These are phyloP conservation scores for Phoeniculus purpureus DNA, from an alignment of 2,797 vertebrate species.

Conservation along the genomic window DNA sequence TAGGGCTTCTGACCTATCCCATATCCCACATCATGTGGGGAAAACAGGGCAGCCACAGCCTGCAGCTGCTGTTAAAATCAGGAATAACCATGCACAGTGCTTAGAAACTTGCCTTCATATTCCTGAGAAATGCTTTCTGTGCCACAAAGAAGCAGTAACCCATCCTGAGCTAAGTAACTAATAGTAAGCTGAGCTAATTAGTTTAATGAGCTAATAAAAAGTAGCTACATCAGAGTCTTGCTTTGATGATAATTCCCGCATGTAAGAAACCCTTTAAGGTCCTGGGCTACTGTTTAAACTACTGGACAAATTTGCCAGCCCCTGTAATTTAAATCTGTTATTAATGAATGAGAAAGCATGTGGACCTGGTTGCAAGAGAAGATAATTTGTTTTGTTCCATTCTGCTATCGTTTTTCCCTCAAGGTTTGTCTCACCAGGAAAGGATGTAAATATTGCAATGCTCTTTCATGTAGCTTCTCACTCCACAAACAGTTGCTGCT, in stretches of 20 bases:
- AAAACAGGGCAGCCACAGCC: not conserved
- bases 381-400: not conserved
- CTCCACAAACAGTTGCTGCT: not conserved
- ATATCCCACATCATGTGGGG: too few relatives aligned
- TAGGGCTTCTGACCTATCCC: not conserved
- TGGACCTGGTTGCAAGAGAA: not conserved
- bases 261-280: conserved; percentile 55
- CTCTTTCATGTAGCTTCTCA: not conserved
- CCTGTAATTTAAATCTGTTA: conserved; percentile 6
- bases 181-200: conserved; percentile 38
- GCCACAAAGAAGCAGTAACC: not conserved
- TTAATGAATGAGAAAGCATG: not conserved
- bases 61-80: fast-evolving
- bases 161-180: not conserved
- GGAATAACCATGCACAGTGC: not conserved
- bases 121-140: not conserved
- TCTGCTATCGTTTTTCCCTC: not conserved
- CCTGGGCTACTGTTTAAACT: not conserved
- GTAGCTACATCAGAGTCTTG: conserved; percentile 1
- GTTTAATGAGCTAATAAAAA: conserved; percentile 49
- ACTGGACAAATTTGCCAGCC: conserved; percentile 31
- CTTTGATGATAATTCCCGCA: conserved; percentile 59
- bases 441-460: not conserved
- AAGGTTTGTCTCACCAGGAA: not conserved
- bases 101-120: fast-evolving